Conservation (phyloP, 2,797 vertebrate genomes). For the Novumbra hubbsi region DNA sequence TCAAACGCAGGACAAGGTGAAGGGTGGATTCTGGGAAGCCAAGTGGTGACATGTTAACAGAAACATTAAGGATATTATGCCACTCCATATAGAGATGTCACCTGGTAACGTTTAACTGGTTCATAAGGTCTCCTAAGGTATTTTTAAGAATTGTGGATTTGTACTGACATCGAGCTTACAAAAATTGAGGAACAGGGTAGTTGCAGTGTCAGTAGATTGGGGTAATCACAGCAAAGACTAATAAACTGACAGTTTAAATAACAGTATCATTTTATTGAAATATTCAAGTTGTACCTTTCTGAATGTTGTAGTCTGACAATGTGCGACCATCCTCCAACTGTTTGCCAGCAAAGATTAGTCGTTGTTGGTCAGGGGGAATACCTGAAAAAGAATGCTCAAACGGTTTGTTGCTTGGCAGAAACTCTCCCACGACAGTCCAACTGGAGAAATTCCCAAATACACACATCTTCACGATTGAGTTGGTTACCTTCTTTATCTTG, state of each 20-base stretch:
- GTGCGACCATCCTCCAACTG: conserved; percentile 93
- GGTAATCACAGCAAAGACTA: neutral
- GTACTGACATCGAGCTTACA: neutral
- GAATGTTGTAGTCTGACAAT: conserved; percentile 92
- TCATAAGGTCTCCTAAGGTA: neutral
- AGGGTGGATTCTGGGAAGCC: conserved; percentile 80
- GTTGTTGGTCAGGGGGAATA: conserved; percentile 93
- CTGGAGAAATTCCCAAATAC: neutral
- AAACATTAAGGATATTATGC: neutral
- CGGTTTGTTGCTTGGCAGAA: neutral
- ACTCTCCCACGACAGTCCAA: neutral
- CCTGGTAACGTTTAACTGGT: neutral
- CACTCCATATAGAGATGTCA: neutral
- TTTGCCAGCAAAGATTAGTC: conserved; percentile 92
- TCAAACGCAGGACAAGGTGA: conserved; percentile 91
- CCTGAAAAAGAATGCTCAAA: conserved; percentile 61
- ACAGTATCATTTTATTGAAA: neutral
- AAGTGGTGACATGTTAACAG: neutral
- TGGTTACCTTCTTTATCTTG: conserved; percentile 91
- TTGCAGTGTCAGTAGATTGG: neutral
- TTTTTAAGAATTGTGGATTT: neutral
- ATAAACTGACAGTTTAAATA: neutral
- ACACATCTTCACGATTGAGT: neutral
- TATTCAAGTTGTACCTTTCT: conserved; percentile 78
- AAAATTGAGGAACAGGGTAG: neutral